phyloP scores from a whole-genome alignment of 2,888 invertebrate genomes.

The Gastrophysa polygoni region DNA sequence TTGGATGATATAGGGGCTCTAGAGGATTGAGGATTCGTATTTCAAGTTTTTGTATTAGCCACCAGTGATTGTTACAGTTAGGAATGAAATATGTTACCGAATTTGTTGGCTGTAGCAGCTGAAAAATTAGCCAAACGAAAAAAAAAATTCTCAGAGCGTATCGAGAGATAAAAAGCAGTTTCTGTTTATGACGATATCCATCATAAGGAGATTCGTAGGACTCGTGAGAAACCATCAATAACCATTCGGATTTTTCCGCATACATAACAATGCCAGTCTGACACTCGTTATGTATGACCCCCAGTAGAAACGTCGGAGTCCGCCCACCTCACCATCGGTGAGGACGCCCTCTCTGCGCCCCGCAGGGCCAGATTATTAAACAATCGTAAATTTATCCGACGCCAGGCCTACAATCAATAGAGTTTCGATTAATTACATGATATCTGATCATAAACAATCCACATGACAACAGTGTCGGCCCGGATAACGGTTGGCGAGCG shows the following conservation, averaged over 20 bases:
- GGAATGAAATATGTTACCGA: too few relatives aligned
- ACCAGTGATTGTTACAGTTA: too few relatives aligned
- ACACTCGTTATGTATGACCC: not conserved
- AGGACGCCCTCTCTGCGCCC: not conserved
- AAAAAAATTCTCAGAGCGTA: too few relatives aligned
- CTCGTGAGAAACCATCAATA: not conserved
- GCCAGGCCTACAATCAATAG: constrained; percentile 48
- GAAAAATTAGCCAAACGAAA: too few relatives aligned
- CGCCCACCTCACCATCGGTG: constrained; percentile 1
- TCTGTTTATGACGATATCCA: too few relatives aligned
- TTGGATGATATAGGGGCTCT: too few relatives aligned
- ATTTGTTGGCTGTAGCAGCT: too few relatives aligned
- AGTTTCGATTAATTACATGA: constrained; percentile 51
- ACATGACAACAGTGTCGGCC: constrained; percentile 21
- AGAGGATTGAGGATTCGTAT: too few relatives aligned
- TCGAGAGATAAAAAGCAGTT: too few relatives aligned
- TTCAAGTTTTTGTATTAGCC: too few relatives aligned
- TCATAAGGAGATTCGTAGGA: too few relatives aligned
- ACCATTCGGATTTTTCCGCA: not conserved
- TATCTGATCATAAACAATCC: constrained; percentile 33
- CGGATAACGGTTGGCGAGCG: constrained; percentile 19
- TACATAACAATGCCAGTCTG: constrained; percentile 1
- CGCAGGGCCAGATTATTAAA: constrained; percentile 41
- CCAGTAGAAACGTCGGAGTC: not conserved
- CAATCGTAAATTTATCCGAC: constrained; percentile 50